Percentiles rank a stretch among this genome's conserved stretches.
phyloP scores from a whole-genome alignment of 2,113 vertebrate genomes.

The Xenopus borealis region DNA sequence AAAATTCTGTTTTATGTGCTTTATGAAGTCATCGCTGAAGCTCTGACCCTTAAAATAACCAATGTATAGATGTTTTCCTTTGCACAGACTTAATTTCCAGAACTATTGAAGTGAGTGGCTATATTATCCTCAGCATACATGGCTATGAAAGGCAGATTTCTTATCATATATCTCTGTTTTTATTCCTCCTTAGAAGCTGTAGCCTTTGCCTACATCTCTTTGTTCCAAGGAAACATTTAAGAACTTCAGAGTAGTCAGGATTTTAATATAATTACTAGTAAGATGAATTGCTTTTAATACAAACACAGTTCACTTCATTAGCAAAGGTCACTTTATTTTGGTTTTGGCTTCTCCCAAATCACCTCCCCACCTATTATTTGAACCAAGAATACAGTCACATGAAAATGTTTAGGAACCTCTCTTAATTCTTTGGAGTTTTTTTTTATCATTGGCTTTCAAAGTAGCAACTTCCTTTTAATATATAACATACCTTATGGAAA shows the following conservation, averaged over 20 bases:
- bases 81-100: conserved; percentile 54
- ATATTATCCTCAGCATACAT: conserved; percentile 52
- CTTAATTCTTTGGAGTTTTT: no score
- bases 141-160: conserved; percentile 19
- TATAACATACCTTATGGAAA: no score
- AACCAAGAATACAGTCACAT: no score
- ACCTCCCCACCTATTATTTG: no score
- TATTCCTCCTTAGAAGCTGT: conserved; percentile 14
- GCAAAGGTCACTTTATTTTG: no score
- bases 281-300: conserved; percentile 24
- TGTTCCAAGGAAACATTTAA: background rate
- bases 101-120: conserved; percentile 55
- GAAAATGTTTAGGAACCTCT: no score
- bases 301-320: background rate
- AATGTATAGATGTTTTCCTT: conserved; percentile 50
- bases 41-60: conserved; percentile 53
- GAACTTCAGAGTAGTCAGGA: background rate
- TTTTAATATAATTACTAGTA: conserved; percentile 6
- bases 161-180: conserved; percentile 4
- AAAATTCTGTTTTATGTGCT: conserved; percentile 49
- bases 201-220: conserved; percentile 1
- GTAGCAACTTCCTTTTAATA: no score
- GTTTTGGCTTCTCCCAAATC: no score
- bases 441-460: no score
- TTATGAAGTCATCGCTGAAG: conserved; percentile 48